Evolutionary conservation across 23 tunicate genomes (phyloP), one percentile per base, ranked within the genome.

Genomic region (Pegea sp.): DNA sequence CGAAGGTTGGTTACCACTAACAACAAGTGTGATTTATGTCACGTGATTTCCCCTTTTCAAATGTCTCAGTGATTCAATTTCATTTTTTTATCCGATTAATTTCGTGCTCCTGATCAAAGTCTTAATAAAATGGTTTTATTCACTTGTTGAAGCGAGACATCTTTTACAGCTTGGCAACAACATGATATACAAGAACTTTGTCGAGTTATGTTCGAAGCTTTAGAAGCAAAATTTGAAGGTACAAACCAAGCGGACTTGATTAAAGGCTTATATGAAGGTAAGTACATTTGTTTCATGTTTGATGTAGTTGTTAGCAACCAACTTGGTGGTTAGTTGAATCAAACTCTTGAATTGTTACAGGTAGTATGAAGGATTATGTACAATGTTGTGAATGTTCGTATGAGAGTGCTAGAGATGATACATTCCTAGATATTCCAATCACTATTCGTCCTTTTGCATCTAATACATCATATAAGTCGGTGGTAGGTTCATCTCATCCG

Each of bases 131-230:
- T 18, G n/a, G 48, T 42, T 42, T 0, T 42, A 0, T 42, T 42
- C n/a, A 42, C 48, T 42, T n/a, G n/a, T 18, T 42, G n/a, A n/a
- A n/a, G n/a, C n/a, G n/a, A n/a, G n/a, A n/a, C n/a, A n/a, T 54
- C 54, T 13, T 22, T 0, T 62, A 30, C 30, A 73, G 81, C 71
- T 4, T 80, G 80, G 93, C 93, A 80, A 61, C 93, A 80, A 61
- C 93, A 80, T 56, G 93, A 80, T 42, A 72, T 80, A 7, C 93
- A 80, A 52, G 93, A 80, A 42, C 48, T 80, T 0, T 71, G 93
- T 46, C 68, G 93, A 50, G 80, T 80, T 18, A 71, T 80, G 80
- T 72, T 80, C 38, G 93, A 80, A 61, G 93, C 93, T 1, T 48
- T 80, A 69, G 93, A 80, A 48, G 59, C 66, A 56, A 71, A 60